Conservation (phyloP, 2,113 vertebrate species). For the Carassius carassius region DNA sequence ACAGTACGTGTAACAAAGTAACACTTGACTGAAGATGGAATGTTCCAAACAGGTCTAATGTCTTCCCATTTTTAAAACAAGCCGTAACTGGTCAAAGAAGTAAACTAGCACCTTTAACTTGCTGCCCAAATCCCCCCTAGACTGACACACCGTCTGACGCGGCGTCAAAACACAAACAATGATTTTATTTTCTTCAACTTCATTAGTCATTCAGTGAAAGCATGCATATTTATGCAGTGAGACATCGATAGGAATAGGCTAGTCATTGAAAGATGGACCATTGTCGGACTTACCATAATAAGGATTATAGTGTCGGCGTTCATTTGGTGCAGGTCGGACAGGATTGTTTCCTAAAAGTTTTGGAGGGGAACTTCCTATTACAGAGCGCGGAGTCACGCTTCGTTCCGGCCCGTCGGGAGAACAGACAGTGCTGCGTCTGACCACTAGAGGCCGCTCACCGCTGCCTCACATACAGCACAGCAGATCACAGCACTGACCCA, state of each 20-base stretch:
- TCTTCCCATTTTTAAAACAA: background rate
- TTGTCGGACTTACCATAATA: slow-evolving; percentile 41
- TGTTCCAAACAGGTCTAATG: background rate
- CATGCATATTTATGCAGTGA: background rate
- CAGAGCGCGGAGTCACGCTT: background rate
- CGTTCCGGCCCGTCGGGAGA: slow-evolving; percentile 1
- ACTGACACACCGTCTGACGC: background rate
- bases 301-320: background rate
- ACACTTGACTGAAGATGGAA: background rate
- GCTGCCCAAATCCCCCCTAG: background rate
- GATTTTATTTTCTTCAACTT: background rate
- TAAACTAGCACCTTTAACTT: background rate
- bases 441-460: slow-evolving; percentile 10
- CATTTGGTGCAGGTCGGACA: background rate
- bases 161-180: slow-evolving; percentile 13
- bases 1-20: background rate
- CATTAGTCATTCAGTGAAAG: slow-evolving; percentile 6
- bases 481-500: background rate
- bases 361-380: slow-evolving; percentile 35
- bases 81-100: background rate
- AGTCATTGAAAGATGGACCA: background rate
- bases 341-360: slow-evolving; percentile 38
- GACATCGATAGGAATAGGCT: background rate
- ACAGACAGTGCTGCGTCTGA: background rate
- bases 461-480: background rate